Conservation (phyloP, 2,888 invertebrate species). For the Eupithecia insigniata region DNA sequence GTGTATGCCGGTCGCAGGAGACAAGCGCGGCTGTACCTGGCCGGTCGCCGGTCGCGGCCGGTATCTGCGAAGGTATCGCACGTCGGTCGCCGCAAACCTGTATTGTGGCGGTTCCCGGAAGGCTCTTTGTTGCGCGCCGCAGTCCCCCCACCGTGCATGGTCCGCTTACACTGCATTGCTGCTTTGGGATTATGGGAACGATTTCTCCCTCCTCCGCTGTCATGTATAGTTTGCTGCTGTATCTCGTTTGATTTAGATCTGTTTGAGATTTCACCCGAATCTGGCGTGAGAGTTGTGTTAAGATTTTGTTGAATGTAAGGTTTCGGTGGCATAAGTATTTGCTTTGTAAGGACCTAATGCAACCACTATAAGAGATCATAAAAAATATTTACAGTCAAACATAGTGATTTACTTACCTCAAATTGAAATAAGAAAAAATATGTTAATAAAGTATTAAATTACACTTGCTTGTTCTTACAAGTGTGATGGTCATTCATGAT, state of each 20-base stretch:
- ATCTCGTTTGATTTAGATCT: slow-evolving; percentile 23
- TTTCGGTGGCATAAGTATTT: not conserved
- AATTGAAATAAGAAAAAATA: too few species aligned
- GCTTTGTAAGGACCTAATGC: not conserved
- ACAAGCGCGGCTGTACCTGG: slow-evolving; percentile 65
- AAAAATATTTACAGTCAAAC: not conserved
- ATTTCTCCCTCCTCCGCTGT: slow-evolving; percentile 53
- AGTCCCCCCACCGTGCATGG: slow-evolving; percentile 54
- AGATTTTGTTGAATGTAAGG: not conserved
- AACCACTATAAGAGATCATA: not conserved
- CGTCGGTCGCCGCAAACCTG: slow-evolving; percentile 82
- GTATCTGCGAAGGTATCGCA: slow-evolving; percentile 84
- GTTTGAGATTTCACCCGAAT: slow-evolving; percentile 20
- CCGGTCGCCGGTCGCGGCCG: slow-evolving; percentile 62
- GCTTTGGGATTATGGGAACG: slow-evolving; percentile 67
- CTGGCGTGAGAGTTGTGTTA: slow-evolving; percentile 15
- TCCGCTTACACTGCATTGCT: slow-evolving; percentile 52
- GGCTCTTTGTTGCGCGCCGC: slow-evolving; percentile 79
- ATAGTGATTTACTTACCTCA: too few species aligned
- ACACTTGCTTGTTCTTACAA: slow-evolving; percentile 1
- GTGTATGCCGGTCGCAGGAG: slow-evolving; percentile 38
- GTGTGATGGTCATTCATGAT: slow-evolving; percentile 2
- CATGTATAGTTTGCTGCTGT: slow-evolving; percentile 31
- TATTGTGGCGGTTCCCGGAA: slow-evolving; percentile 83
- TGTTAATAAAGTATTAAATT: slow-evolving; percentile 5